Evolutionary conservation across 2,113 vertebrate genomes (phyloP), one percentile per base, ranked within the genome.

Genomic region (Nicator chloris): DNA sequence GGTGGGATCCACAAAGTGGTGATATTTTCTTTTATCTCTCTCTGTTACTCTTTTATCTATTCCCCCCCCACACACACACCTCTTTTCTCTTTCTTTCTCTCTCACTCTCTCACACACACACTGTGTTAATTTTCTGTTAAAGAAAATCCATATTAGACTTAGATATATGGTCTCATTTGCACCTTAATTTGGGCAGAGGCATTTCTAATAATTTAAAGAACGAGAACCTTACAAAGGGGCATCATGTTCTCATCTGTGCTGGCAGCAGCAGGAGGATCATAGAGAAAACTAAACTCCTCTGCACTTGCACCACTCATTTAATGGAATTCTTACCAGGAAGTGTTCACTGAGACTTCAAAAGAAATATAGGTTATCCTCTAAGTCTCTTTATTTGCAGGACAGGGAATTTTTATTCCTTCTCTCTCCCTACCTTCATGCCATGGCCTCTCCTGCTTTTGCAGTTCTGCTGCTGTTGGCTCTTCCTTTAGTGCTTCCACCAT

Each of bases 161-260:
- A 63, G 28, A 18, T 9, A 23, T 39, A 39, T 18, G 18, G 40
- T 47, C 15, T 56, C 10, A 39, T 56, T 84, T 84, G n/a, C n/a
- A 64, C 15, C 50, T 64, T n/a, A n/a, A 20, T 56, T 64, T 15
- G 12, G 23, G n/a, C 24, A 75, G 70, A 49, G 10, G 23, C 10
- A 49, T 75, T 65, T 40, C 20, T 35, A 23, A 57, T 28, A 20
- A 49, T 40, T 75, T 56, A 24, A 56, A 56, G 42, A 57, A 65
- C 8, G 2, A 2, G 42, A 15, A 24, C 0, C 0, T 40, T n/a
- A n/a, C 20, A 40, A 50, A 42, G 45, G 39, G 15, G 2, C 40
- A 61, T 40, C 35, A 27, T 20, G 14, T 78, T 91, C 15, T 61
- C 42, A 54, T 47, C 42, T 85, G 8, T n/a, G 31, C 51, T 76